Evolutionary conservation across 2,888 invertebrate genomes (phyloP).

Genomic region (Cheilosia soror): DNA sequence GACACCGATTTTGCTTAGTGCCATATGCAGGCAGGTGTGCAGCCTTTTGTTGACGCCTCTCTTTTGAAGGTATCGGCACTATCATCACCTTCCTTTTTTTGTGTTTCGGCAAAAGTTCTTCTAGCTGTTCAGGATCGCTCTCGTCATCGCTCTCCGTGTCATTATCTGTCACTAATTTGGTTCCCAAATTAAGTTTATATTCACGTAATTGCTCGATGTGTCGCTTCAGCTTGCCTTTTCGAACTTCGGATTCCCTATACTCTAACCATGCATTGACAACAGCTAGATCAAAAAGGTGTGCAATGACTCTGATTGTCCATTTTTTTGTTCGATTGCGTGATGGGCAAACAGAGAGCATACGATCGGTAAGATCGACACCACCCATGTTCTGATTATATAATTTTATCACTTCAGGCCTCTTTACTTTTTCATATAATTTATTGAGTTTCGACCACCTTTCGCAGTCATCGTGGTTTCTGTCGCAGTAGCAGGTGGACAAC

Average conservation of each 20-base stretch:
- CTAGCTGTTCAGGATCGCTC: too few relatives aligned
- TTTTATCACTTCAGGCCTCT: not conserved
- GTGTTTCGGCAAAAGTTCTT: too few relatives aligned
- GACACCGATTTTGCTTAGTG: not conserved
- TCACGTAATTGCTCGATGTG: not conserved
- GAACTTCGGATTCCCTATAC: not conserved
- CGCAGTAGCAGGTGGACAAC: not conserved
- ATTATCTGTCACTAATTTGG: too few relatives aligned
- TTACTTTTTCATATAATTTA: constrained; percentile 3
- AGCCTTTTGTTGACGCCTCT: constrained; percentile 5
- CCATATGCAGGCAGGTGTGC: constrained; percentile 1
- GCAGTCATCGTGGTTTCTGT: not conserved
- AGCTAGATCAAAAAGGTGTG: not conserved
- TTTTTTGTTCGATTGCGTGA: not conserved
- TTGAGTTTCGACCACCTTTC: constrained; percentile 1
- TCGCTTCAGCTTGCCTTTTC: not conserved
- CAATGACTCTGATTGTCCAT: not conserved
- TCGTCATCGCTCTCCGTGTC: too few relatives aligned
- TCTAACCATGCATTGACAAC: not conserved
- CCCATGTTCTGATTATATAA: not conserved
- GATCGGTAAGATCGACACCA: not conserved
- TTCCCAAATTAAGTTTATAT: not conserved
- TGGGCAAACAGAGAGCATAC: not conserved
- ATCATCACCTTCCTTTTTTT: too few relatives aligned
- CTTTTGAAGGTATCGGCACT: not conserved